A percentile compares a stretch with the other conserved stretches of the same genome.
Evolutionary conservation across 2,113 vertebrate genomes (phyloP).

Genomic region (Cervus canadensis): DNA sequence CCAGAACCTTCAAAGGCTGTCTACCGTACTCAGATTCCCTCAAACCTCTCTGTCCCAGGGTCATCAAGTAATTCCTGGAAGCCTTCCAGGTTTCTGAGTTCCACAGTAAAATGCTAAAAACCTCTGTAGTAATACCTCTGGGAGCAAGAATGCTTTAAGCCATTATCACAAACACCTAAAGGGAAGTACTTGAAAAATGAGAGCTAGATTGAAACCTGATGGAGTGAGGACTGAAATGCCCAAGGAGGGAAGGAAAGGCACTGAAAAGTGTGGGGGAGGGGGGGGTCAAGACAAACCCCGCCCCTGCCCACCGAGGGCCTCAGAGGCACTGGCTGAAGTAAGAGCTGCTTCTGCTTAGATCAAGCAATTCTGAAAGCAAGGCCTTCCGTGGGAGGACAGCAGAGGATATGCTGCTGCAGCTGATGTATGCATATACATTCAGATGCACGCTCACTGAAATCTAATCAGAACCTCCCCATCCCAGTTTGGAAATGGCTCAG

Average conservation of each 20-base stretch:
- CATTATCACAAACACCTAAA: conserved; percentile 58
- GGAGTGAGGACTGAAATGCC: conserved; percentile 57
- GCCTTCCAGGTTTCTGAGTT: neutral
- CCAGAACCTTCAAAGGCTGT: neutral
- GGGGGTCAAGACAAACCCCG: conserved; percentile 42
- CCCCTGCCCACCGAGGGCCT: conserved; percentile 14
- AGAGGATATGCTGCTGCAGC: neutral
- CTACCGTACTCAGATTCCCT: neutral
- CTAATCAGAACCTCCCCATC: conserved; percentile 16
- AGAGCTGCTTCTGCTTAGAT: neutral
- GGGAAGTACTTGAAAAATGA: conserved; percentile 64
- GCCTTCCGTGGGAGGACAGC: conserved; percentile 28
- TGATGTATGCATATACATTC: neutral
- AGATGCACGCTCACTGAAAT: neutral
- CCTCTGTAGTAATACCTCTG: neutral
- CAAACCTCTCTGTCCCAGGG: neutral
- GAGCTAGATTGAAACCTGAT: conserved; percentile 64
- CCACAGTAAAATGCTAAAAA: conserved; percentile 15
- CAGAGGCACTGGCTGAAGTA: neutral
- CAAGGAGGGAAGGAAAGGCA: conserved; percentile 26
- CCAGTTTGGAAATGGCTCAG: neutral
- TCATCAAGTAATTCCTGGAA: neutral
- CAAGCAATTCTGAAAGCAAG: conserved; percentile 30
- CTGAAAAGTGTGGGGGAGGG: neutral
- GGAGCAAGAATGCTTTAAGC: conserved; percentile 45